Evolutionary conservation across 1,140 invertebrate genomes (phyloP), one percentile per base, ranked within the genome.

Genomic region (Steinernema feltiae): DNA sequence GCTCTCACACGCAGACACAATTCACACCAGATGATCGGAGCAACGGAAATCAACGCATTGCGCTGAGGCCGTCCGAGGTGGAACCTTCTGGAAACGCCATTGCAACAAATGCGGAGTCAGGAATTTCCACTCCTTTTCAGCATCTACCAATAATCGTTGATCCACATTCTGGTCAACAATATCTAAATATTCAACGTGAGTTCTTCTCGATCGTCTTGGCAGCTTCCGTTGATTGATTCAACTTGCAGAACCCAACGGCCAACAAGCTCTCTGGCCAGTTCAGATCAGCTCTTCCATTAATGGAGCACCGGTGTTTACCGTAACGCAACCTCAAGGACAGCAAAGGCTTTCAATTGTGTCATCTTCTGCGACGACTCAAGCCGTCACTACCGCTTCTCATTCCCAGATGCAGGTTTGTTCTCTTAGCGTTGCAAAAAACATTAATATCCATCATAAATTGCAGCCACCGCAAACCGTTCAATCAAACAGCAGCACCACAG

Each of bases 81-180:
- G n/a, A n/a, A n/a, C n/a, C n/a, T n/a, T n/a, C n/a, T n/a, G n/a
- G n/a, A n/a, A n/a, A n/a, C n/a, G n/a, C n/a, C n/a, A n/a, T n/a
- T n/a, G n/a, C n/a, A n/a, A n/a, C n/a, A n/a, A n/a, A n/a, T n/a
- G 18, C n/a, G 24, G 27, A 72, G 48, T 7, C 69, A 72, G 30
- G 29, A 46, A 18, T 41, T 35, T 32, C 32, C 18, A 12, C 2
- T 3, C 17, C 3, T 32, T 3, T 72, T 30, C 17, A 32, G n/a
- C n/a, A 30, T 41, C 18, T 30, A 46, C 70, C 78, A 72, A 73
- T 81, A 1, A 80, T 76, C 30, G 73, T 81, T 27, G 81, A 81
- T 27, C 32, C 35, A 1, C 48, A 70, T 21, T 78, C 79, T 63
- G 80, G 80, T 3, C 80, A 81, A 48, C 80, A 81, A 32, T 81